Evolutionary conservation across 2,888 invertebrate species (phyloP).

Genomic region (Scaptomyza caliginosa): DNA sequence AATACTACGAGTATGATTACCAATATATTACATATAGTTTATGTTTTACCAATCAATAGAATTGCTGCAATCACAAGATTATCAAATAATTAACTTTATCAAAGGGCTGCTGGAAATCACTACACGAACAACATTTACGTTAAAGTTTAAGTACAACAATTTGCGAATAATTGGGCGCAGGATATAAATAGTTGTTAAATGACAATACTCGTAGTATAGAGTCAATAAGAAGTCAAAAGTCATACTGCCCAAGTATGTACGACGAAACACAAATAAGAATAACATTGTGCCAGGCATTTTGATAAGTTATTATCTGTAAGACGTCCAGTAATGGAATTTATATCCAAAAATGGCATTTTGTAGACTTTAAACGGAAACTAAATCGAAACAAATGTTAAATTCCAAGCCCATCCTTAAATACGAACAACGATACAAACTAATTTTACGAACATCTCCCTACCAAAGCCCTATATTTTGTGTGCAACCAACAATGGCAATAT

Average conservation of each 20-base stretch:
- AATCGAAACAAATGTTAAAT: slow-evolving; percentile 36
- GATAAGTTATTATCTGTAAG: slow-evolving; percentile 35
- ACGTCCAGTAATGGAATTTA: slow-evolving; percentile 41
- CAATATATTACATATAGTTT: slow-evolving; percentile 28
- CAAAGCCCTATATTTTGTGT: slow-evolving; percentile 20
- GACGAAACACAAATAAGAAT: slow-evolving; percentile 9
- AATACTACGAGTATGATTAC: slow-evolving; percentile 36
- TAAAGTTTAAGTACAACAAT: slow-evolving; percentile 27
- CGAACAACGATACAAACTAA: slow-evolving; percentile 26
- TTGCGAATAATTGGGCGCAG: slow-evolving; percentile 23
- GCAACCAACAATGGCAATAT: slow-evolving; percentile 42
- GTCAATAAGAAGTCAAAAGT: slow-evolving; percentile 3
- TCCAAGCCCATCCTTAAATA: slow-evolving; percentile 22
- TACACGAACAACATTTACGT: slow-evolving; percentile 33
- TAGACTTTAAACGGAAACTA: slow-evolving; percentile 31
- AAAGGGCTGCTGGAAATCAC: slow-evolving; percentile 25
- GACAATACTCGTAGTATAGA: slow-evolving; percentile 18
- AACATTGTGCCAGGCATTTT: slow-evolving; percentile 50
- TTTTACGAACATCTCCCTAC: slow-evolving; percentile 1
- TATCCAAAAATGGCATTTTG: slow-evolving; percentile 36
- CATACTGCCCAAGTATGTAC: slow-evolving; percentile 33
- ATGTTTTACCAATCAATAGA: slow-evolving; percentile 40
- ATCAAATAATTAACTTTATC: slow-evolving; percentile 43
- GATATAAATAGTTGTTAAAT: slow-evolving; percentile 8
- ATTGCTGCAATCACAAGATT: neutral